Evolutionary conservation across 2,113 vertebrate species (phyloP), one percentile per base, ranked within the genome.

Genomic region (Oryzias melastigma): DNA sequence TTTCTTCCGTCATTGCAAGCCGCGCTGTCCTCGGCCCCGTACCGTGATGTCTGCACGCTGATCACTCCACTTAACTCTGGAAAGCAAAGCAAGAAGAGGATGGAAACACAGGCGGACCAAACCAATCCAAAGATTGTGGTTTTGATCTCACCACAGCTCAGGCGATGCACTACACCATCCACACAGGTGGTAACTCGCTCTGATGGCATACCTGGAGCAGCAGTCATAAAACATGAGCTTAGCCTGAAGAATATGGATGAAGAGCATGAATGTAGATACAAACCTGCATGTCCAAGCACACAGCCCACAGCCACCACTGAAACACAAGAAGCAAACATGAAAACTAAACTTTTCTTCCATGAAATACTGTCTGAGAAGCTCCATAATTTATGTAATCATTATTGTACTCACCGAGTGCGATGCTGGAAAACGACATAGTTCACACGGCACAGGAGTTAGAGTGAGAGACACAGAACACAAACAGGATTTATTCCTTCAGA

Each of bases 131-230:
- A 12, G 35, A 8, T 35, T 35, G 10, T 35, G 10, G 35, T 7
- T 19, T 10, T 19, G 41, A 14, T 48, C 66, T 13, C 67, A 79
- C 78, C 67, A 40, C 73, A 77, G 55, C 48, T 68, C 13, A 83
- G 56, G 7, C 42, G 52, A 15, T 82, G 80, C 4, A 69, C 47
- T 0, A 2, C 1, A 4, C 7, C 0, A 0, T 14, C 24, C 0
- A 4, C 5, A 52, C 80, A 76, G 6, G 72, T 76, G 25, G 49
- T 67, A 4, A 54, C 53, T 13, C 4, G 66, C 22, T 62, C 42
- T 51, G n/a, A 0, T 2, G 17, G 0, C 5, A 14, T 0, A 22
- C 3, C 58, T 55, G 27, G 18, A 46, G n/a, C 16, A 15, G 17
- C 5, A 46, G 14, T 27, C 40, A 49, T 46, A 43, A 15, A 41